Conservation (phyloP, 2,113 vertebrate genomes). For the Channa argus region DNA sequence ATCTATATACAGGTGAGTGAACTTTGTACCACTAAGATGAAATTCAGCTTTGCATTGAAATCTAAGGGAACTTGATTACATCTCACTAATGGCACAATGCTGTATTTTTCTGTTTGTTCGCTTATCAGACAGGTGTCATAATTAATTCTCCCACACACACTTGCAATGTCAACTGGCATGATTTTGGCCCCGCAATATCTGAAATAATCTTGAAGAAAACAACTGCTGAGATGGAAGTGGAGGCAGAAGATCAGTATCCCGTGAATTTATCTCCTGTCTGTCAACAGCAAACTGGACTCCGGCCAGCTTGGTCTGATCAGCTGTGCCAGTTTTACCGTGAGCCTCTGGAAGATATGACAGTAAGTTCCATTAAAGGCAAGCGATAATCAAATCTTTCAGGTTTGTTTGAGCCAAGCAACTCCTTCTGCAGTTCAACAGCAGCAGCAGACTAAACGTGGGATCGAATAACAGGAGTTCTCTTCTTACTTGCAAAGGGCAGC, state of each 20-base stretch:
- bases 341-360: not conserved
- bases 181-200: not conserved
- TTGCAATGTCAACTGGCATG: not conserved
- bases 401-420: conserved; percentile 1
- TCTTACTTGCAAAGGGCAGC: not conserved
- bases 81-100: not conserved
- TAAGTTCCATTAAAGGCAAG: not conserved
- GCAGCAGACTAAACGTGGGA: conserved; percentile 22
- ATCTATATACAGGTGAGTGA: conserved; percentile 8
- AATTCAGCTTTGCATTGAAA: not conserved
- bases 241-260: conserved; percentile 10
- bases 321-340: not conserved
- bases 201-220: not conserved
- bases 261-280: conserved; percentile 6
- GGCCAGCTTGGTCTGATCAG: not conserved
- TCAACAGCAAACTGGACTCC: not conserved
- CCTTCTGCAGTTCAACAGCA: conserved; percentile 14
- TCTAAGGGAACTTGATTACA: too few relatives aligned
- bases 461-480: conserved; percentile 36
- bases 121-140: not conserved
- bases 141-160: not conserved
- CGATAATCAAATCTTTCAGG: not conserved
- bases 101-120: conserved; percentile 7
- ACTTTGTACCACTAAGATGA: conserved; percentile 10
- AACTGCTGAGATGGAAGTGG: not conserved